Evolutionary conservation across 2,888 invertebrate species (phyloP).

Genomic region (Lathronympha strigana): DNA sequence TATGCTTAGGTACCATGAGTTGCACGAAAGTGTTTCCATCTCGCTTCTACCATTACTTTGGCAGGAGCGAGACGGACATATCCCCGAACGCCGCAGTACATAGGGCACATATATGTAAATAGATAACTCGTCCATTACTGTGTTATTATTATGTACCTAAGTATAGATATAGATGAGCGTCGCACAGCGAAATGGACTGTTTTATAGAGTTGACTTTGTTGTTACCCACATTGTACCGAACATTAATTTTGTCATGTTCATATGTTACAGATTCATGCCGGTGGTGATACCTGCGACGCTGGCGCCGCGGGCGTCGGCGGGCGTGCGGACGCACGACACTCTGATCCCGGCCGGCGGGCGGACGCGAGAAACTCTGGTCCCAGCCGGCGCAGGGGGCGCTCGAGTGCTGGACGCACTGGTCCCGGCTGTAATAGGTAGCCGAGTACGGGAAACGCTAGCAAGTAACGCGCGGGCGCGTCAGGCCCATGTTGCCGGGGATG

Average conservation of each 20-base stretch:
- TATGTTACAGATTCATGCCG: slow-evolving; percentile 1
- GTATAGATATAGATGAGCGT: too few relatives aligned
- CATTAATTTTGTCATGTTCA: background rate
- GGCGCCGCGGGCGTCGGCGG: background rate
- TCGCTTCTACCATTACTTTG: too few relatives aligned
- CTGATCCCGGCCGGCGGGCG: slow-evolving; percentile 22
- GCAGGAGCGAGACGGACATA: too few relatives aligned
- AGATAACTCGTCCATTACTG: too few relatives aligned
- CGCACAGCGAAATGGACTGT: too few relatives aligned
- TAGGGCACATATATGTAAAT: too few relatives aligned
- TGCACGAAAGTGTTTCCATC: too few relatives aligned
- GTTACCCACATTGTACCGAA: too few relatives aligned
- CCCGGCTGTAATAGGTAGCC: background rate
- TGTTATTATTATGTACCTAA: too few relatives aligned
- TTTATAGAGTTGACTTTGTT: too few relatives aligned
- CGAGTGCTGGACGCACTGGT: background rate
- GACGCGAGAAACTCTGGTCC: slow-evolving; percentile 28
- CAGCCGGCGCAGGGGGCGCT: background rate
- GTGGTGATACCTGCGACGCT: slow-evolving; percentile 5
- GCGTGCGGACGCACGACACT: slow-evolving; percentile 15
- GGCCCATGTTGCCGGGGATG: background rate
- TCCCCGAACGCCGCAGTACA: too few relatives aligned
- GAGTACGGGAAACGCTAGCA: background rate
- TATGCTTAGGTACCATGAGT: too few relatives aligned
- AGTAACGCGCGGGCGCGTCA: slow-evolving; percentile 42